Base-by-base conservation (phyloP, 2,888 invertebrate species). In the Agonopterix arenella region DNA sequence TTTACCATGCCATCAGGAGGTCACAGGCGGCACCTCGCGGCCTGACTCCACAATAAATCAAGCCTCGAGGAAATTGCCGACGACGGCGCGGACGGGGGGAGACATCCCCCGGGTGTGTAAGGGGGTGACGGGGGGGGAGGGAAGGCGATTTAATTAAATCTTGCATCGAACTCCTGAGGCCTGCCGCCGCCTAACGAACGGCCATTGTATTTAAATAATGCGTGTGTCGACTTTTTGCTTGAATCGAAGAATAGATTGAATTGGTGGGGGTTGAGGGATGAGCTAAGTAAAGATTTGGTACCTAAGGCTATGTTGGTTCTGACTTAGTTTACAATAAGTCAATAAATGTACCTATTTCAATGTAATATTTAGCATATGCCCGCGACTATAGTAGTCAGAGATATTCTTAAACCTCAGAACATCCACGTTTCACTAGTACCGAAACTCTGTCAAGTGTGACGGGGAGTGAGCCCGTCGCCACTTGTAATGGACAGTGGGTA, bases 121-220 rank as follows among this genome's bases (percentile, higher is more conserved):
- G 57, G 59, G 56, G 61, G 58, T 56, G 61, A 55, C 60, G 62
- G 52, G 52, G 55, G 55, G 55, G 58, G 54, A 52, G 60, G 58
- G 67, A 66, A 72, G 83, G 81, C 81, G 84, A 90, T 90, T 90
- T 90, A 90, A 90, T 90, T 90, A 90, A 90, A 90, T 90, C 90
- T 90, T 90, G 88, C 90, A 89, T 90, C 89, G 90, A 90, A 90
- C 88, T 89, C 83, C 85, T 84, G 85, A 85, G 85, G 85, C 84
- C 76, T 73, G 79, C 78, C 78, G 72, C 73, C 67, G 72, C 76
- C 85, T 88, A 88, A 89, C 86, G 88, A 88, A 88, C 83, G 80
- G 66, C 85, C 77, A 88, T 89, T 89, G 89, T 89, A 83, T 82
- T 88, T 84, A 81, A 88, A 88, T 86, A 88, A 84, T 80, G 83